Evolutionary conservation across 2,797 vertebrate genomes (phyloP), one percentile per base, ranked within the genome.

Genomic region (Onychomys torridus): DNA sequence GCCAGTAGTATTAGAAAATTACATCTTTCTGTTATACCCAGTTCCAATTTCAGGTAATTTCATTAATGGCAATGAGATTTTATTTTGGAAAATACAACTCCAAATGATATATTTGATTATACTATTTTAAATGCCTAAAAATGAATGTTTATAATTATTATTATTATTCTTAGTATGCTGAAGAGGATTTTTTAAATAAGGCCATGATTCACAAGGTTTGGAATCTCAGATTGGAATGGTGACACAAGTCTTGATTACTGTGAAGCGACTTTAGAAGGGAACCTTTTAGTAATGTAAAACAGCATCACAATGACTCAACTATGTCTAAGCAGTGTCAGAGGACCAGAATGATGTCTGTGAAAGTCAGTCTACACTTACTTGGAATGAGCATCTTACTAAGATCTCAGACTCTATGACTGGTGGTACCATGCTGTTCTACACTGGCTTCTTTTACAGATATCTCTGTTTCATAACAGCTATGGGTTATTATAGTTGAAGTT

Each of bases 31-130:
- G 23, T 96, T 82, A 93, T 65, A 55, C 65, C n/a, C 29, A n/a
- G 2, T 90, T 96, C 55, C 92, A 75, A n/a, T 94, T 43, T 94
- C 90, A 88, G 83, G 34, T 95, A 76, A 87, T 92, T 90, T 97
- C 78, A 94, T 96, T 88, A 95, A 65, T 97, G 93, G 52, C 37
- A 77, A 43, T 57, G 76, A 91, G 78, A 67, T 29, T 21, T 67
- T 55, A 81, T 43, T 76, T 86, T 40, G 96, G 86, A 89, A 81
- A 90, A 2, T 11, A 81, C 77, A 43, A 37, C n/a, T 82, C 67
- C n/a, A 97, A 87, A 95, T 96, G 78, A n/a, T 57, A 14, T n/a
- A 46, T 77, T 96, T 89, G 2, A 49, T 55, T 89, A 91, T 43
- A 52, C 63, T 92, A 59, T 2, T 73, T 11, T 77, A 49, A 40